phyloP scores from a whole-genome alignment of 1,140 invertebrate genomes.

The Octopus sinensis region DNA sequence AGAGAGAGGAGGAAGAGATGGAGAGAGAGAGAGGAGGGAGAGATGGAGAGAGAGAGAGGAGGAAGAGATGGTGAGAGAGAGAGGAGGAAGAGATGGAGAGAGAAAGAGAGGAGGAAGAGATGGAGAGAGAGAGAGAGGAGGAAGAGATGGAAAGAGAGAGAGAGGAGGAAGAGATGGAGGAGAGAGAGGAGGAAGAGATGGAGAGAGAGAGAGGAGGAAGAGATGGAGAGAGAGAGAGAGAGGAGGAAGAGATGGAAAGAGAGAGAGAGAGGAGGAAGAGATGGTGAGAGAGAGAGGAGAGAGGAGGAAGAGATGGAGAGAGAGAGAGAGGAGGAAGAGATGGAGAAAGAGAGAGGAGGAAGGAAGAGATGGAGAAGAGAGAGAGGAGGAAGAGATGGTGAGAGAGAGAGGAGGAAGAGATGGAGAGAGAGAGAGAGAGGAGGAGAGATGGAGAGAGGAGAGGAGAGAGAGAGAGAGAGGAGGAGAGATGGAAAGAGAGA shows the following conservation, averaged over 20 bases:
- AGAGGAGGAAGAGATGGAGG: conserved; percentile 9
- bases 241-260: not conserved
- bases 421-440: not conserved
- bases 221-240: not conserved
- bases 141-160: not conserved
- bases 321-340: not conserved
- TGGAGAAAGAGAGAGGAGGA: not conserved
- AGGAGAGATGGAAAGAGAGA: not conserved
- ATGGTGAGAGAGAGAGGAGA: conserved; percentile 9
- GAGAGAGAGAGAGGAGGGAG: too few relatives aligned
- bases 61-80: not conserved
- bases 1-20: not conserved
- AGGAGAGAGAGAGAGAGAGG: not conserved
- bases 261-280: too few relatives aligned
- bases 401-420: not conserved
- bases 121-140: not conserved
- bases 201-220: conserved; percentile 9
- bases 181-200: not conserved
- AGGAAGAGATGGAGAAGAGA: not conserved
- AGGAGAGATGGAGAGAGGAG: not conserved
- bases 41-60: too few relatives aligned
- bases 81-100: not conserved
- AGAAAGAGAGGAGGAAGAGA: not conserved
- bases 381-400: not conserved
- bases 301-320: not conserved